phyloP scores from a whole-genome alignment of 2,113 vertebrate genomes.

The Petrocephalus microphthalmus region DNA sequence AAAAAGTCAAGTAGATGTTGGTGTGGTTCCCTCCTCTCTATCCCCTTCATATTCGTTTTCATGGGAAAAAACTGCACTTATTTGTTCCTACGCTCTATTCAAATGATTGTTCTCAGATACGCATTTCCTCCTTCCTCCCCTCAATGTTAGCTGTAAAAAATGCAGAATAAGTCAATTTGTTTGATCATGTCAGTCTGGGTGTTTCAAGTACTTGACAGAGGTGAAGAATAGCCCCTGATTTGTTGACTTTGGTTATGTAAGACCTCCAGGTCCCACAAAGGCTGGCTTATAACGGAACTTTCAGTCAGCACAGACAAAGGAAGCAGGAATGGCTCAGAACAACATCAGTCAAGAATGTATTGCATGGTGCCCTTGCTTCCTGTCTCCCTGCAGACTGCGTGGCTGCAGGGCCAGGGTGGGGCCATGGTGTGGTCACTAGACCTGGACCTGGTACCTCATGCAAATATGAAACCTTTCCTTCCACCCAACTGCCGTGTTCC shows the following conservation, averaged over 20 bases:
- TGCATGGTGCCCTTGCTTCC: neutral
- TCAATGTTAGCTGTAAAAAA: neutral
- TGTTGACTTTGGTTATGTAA: neutral
- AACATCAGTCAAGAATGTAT: neutral
- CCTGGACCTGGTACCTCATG: slow-evolving; percentile 7
- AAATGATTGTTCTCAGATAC: neutral
- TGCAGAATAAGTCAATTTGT: neutral
- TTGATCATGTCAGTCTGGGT: slow-evolving; percentile 7
- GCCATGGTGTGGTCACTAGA: slow-evolving; percentile 18
- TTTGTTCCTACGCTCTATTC: neutral
- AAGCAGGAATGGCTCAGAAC: neutral
- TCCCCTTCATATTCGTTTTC: neutral
- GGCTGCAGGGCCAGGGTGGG: slow-evolving; percentile 7
- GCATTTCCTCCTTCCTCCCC: neutral
- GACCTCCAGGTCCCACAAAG: neutral
- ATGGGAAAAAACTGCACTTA: neutral
- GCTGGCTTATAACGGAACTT: neutral
- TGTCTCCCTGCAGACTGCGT: neutral
- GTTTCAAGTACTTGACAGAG: neutral
- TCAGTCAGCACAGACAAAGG: neutral
- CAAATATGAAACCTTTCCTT: neutral
- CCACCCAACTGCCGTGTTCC: slow-evolving; percentile 9
- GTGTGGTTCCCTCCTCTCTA: neutral
- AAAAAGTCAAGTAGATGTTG: neutral
- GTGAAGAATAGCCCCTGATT: neutral